Evolutionary conservation across 2,113 vertebrate genomes (phyloP), one percentile per base, ranked within the genome.

Genomic region (Thryonomys swinderianus): DNA sequence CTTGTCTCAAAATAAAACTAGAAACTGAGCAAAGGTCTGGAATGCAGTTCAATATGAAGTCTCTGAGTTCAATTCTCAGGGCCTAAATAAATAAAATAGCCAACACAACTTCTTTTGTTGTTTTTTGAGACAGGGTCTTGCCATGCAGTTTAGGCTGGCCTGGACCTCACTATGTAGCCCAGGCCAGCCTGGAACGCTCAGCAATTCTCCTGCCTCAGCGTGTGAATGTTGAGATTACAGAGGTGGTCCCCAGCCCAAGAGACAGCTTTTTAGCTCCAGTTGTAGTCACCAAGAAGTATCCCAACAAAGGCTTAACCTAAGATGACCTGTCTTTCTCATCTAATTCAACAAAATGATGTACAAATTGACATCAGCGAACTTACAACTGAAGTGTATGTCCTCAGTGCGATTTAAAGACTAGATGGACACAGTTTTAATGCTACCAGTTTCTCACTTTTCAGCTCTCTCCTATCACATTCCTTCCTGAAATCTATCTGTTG

Each of bases 381-480:
- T 83, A 14, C 66, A 74, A 80, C 30, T 48, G 7, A 84, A 13
- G 55, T 61, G 27, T 59, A 45, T 42, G 34, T 32, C 74, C 37
- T n/a, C 17, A 4, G 16, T 23, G 59, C 59, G 34, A 55, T 81
- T 90, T 51, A 61, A 93, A n/a, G 14, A 5, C 4, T n/a, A 23
- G 20, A 7, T 17, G 27, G 48, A 85, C 37, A 76, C 85, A 71
- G 7, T 76, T 73, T 81, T 88, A 93, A 81, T 37, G 32, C 32
- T 25, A 27, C 13, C 12, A 4, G 10, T 91, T 95, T 83, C 45
- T 89, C 83, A 96, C 67, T 79, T 79, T 93, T 94, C 37, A 62
- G 7, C 40, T 88, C 84, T 55, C 7, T 23, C 76, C 32, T 85
- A 3, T n/a, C 7, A 2, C 69, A 51, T 42, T 79, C 32, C 51